phyloP scores from a whole-genome alignment of 2,113 vertebrate species.

The Bolborhynchus lineola region DNA sequence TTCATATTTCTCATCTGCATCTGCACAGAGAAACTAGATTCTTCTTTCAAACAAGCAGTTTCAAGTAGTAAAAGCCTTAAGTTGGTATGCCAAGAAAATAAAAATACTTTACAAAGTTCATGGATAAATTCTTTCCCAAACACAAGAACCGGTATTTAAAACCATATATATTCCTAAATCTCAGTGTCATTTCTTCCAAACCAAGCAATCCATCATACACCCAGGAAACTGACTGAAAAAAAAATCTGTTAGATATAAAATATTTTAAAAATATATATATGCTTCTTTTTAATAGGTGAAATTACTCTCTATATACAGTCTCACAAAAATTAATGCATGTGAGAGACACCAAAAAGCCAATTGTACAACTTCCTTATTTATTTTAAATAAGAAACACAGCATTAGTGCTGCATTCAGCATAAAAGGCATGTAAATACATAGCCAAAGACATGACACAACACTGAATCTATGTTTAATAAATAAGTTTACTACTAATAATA shows the following conservation, averaged over 20 bases:
- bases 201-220: not conserved
- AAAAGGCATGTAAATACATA: not conserved
- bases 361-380: not conserved
- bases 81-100: not conserved
- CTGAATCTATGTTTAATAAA: not conserved
- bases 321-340: not conserved
- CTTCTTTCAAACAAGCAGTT: not conserved
- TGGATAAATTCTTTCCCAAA: not conserved
- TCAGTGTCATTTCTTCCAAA: not conserved
- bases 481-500: conserved; percentile 15
- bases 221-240: not conserved
- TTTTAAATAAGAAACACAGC: conserved; percentile 4
- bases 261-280: not conserved
- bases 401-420: not conserved
- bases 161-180: not conserved
- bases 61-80: not conserved
- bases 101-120: not conserved
- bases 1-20: not conserved
- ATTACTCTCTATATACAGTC: not conserved
- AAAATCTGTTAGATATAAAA: not conserved
- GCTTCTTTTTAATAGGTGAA: not conserved
- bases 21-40: not conserved
- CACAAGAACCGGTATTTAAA: not conserved
- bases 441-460: not conserved
- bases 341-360: not conserved